Conservation (phyloP, 2,888 invertebrate species). For the Plutella xylostella region DNA sequence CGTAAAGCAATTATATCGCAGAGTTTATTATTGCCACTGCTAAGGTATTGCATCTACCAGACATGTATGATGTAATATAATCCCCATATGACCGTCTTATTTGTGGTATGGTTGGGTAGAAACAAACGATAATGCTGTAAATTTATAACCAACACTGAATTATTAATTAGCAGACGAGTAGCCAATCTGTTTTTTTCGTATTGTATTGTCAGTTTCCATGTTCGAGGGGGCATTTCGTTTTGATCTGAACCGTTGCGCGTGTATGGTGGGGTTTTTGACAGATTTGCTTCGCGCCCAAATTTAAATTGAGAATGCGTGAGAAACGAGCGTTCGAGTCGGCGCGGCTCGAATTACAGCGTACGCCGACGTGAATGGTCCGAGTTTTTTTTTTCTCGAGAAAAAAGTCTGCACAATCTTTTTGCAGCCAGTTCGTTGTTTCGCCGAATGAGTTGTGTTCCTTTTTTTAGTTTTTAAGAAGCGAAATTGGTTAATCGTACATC, state of each 20-base stretch:
- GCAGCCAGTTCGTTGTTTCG: slow-evolving; percentile 17
- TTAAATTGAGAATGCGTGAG: slow-evolving; percentile 56
- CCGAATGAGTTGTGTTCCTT: not conserved
- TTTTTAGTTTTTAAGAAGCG: not conserved
- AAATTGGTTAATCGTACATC: slow-evolving; percentile 3
- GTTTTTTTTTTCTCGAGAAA: slow-evolving; percentile 17
- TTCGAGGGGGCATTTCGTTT: not conserved
- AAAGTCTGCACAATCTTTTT: slow-evolving; percentile 29
- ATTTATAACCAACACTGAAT: too few relatives aligned
- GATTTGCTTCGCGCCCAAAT: slow-evolving; percentile 49
- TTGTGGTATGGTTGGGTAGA: too few relatives aligned
- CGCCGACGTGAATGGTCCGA: slow-evolving; percentile 43
- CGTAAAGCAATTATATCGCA: slow-evolving; percentile 2
- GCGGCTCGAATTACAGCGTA: slow-evolving; percentile 39
- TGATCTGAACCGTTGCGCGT: not conserved
- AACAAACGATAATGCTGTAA: too few relatives aligned
- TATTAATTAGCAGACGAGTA: not conserved
- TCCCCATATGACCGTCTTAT: too few relatives aligned
- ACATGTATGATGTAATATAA: too few relatives aligned
- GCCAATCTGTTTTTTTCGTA: not conserved
- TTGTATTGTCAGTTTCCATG: not conserved
- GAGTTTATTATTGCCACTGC: slow-evolving; percentile 5
- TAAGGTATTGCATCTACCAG: too few relatives aligned
- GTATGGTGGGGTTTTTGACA: slow-evolving; percentile 22
- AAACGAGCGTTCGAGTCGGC: slow-evolving; percentile 36